Evolutionary conservation across 1,140 invertebrate species (phyloP), one percentile per base, ranked within the genome.

Genomic region (Oscheius sp.): DNA sequence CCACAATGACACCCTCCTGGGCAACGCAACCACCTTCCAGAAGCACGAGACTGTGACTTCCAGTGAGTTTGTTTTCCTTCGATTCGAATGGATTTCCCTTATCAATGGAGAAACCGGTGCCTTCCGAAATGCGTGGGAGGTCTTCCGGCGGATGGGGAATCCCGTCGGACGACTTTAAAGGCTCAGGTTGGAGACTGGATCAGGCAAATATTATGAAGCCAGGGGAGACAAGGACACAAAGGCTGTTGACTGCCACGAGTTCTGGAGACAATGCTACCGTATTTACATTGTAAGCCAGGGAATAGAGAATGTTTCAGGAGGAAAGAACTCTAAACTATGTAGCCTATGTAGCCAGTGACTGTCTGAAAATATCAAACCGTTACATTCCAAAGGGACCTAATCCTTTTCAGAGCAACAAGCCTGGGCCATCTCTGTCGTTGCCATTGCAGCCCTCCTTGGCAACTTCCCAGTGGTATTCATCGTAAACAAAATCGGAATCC

Each of bases 391-490:
- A 59, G 15, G 26, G 7, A 63, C 31, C 10, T 4, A 13, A 31
- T 20, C 20, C 65, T 2, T 62, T 76, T 69, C 66, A 76, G 75
- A 28, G 29, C 64, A 76, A 68, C 35, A 68, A 45, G 66, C 70
- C 29, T 49, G 42, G 68, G 32, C 78, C 7, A 79, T 73, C 32
- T 65, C 79, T 1, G 65, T 66, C 7, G 78, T 80, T 35, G 79
- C 79, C 29, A 65, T 72, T 13, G 74, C 66, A n/a, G 79, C 79
- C 26, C 65, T 80, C 31, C 29, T 80, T 18, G 72, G 75, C 36
- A 78, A 79, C 68, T 78, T 80, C 31, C 42, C 75, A 28, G 66
- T 78, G 35, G 76, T 78, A 31, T 20, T 38, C 31, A 35, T 79
- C 26, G 61, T 79, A 31, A 73, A 75, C 55, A 73, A 61, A 46